Evolutionary conservation across 2,113 vertebrate species (phyloP).

Genomic region (Chrysemys picta): DNA sequence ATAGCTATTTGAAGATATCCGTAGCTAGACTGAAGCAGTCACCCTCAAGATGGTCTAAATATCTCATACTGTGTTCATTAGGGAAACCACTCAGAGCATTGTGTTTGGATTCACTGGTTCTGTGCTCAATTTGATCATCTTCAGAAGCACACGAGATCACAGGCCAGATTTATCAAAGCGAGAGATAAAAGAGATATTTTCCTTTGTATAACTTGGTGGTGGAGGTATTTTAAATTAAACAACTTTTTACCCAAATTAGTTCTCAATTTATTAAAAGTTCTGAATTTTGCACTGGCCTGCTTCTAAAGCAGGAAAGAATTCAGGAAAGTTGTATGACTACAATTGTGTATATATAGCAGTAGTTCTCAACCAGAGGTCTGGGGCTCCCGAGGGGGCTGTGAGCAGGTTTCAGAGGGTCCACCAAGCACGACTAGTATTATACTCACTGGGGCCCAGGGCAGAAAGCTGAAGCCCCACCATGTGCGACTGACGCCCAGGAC

Average conservation of each 20-base stretch:
- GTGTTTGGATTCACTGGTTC: slow-evolving; percentile 37
- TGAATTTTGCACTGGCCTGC: background rate
- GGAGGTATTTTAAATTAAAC: slow-evolving; percentile 49
- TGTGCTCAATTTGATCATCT: slow-evolving; percentile 57
- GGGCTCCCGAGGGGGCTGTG: too few relatives aligned
- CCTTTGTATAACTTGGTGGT: slow-evolving; percentile 30
- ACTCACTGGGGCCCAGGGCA: too few relatives aligned
- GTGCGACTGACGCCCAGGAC: too few relatives aligned
- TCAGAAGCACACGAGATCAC: slow-evolving; percentile 60
- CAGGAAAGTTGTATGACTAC: background rate
- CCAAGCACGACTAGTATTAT: too few relatives aligned
- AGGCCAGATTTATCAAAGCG: slow-evolving; percentile 60
- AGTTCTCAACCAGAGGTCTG: too few relatives aligned
- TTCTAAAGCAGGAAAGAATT: background rate
- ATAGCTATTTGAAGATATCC: slow-evolving; percentile 47
- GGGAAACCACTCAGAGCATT: slow-evolving; percentile 31
- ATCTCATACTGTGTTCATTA: slow-evolving; percentile 65
- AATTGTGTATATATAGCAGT: background rate
- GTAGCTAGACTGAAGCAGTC: slow-evolving; percentile 40
- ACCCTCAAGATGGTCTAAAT: slow-evolving; percentile 59
- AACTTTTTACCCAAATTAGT: slow-evolving; percentile 38
- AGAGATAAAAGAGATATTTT: slow-evolving; percentile 51
- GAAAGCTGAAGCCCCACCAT: too few relatives aligned
- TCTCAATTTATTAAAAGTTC: slow-evolving; percentile 29
- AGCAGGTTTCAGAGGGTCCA: too few relatives aligned